A percentile compares a stretch with the other conserved stretches of the same genome.
Evolutionary conservation across 2,888 invertebrate genomes (phyloP).

Genomic region (Parnassius orleans): DNA sequence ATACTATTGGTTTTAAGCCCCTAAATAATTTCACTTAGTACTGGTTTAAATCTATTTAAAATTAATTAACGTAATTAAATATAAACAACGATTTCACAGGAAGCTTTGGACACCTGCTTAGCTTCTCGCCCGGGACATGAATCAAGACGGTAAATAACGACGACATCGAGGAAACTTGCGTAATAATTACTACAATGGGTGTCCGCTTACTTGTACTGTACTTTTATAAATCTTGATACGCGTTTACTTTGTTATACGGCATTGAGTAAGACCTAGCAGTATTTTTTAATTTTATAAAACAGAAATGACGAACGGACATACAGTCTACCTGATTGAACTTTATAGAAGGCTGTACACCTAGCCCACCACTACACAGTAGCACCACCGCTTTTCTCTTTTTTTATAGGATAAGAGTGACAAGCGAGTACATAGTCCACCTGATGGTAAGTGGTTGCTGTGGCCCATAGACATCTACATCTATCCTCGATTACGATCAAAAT

Average conservation of each 20-base stretch:
- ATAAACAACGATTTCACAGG: constrained; percentile 6
- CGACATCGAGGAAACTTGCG: constrained; percentile 53
- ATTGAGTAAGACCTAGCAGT: background rate
- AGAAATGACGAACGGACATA: too few relatives aligned
- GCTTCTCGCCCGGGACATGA: constrained; percentile 38
- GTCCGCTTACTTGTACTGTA: constrained; percentile 78
- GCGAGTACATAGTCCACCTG: too few relatives aligned
- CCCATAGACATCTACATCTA: too few relatives aligned
- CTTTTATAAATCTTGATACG: constrained; percentile 66
- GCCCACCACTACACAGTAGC: too few relatives aligned
- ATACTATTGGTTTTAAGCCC: background rate
- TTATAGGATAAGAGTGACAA: too few relatives aligned
- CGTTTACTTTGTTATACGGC: constrained; percentile 46
- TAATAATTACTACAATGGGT: constrained; percentile 67
- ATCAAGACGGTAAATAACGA: constrained; percentile 56
- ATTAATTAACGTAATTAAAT: constrained; percentile 11
- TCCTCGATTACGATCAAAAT: too few relatives aligned
- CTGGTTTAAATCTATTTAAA: background rate
- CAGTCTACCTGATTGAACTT: too few relatives aligned
- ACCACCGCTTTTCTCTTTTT: too few relatives aligned
- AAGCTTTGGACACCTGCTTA: constrained; percentile 14
- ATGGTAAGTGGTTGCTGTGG: too few relatives aligned
- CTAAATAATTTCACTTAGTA: background rate
- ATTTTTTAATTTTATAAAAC: too few relatives aligned
- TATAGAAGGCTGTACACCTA: too few relatives aligned